Base-by-base conservation (phyloP, 1,140 invertebrate species). In the Saccostrea echinata region DNA sequence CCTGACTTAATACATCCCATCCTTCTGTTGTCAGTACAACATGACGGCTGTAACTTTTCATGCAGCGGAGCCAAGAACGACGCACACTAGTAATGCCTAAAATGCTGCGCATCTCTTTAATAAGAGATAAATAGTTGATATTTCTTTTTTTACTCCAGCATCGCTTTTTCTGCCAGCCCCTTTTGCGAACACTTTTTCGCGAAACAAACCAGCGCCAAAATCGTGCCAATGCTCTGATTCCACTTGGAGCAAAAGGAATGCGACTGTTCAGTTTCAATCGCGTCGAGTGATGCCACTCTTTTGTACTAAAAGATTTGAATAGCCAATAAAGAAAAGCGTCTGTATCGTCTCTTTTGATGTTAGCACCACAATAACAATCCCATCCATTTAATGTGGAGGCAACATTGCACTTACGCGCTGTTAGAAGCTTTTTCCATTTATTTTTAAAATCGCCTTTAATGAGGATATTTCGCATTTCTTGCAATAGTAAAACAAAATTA, bases 401-500 rank as follows among this genome's bases (percentile, higher is more conserved):
- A 12, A 76, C 27, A 30, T 30, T 76, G 68, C 68, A 76, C 11
- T 76, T 76, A 16, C 30, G 68, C 68, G 68, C 21, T 84, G 51
- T 43, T 9, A 87, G 61, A 24, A 76, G 84, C 13, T 87, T 71
- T 51, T 84, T 24, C 86, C 86, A 87, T 2, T n/a, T 81, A n/a
- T 35, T 52, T 21, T 71, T 81, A 18, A 87, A 18, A 8, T 71
- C 52, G 16, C 68, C 51, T 27, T 84, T 35, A 21, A 55, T 87
- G 16, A 87, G 21, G 21, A 84, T 53, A 13, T 35, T 33, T 33
- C 84, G 83, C 24, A 87, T 87, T 64, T 87, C 86, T n/a, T 87
- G 57, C 12, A 84, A 35, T 0, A 87, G 86, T 16, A 16, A 27
- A 35, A 71, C 84, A 51, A 71, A 52, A 33, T 87, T 68, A 30